phyloP scores from a whole-genome alignment of 2,113 vertebrate species.

The Phocoena phocoena region DNA sequence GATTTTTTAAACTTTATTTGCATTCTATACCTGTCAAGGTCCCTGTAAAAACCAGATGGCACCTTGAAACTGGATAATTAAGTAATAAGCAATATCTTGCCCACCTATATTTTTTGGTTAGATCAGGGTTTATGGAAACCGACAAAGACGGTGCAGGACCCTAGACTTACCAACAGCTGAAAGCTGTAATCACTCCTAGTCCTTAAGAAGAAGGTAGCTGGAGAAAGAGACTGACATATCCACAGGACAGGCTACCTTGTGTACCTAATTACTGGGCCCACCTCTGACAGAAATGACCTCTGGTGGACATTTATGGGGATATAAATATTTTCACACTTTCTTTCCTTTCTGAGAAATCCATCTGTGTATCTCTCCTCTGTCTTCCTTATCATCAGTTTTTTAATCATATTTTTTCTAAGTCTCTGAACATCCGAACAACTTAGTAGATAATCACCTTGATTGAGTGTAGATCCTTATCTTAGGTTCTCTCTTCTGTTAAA shows the following conservation, averaged over 20 bases:
- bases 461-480: not conserved
- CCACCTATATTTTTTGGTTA: not conserved
- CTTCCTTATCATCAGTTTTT: not conserved
- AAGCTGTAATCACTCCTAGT: not conserved
- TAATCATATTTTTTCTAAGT: not conserved
- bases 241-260: not conserved
- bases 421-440: not conserved
- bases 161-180: not conserved
- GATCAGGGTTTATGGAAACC: not conserved
- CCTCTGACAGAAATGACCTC: not conserved
- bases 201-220: not conserved
- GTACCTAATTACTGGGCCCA: not conserved
- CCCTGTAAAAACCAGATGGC: not conserved
- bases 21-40: not conserved
- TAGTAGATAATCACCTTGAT: not conserved
- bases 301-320: not conserved
- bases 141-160: not conserved
- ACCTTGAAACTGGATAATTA: conserved; percentile 1
- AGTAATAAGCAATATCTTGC: not conserved
- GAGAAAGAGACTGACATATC: not conserved
- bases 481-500: not conserved
- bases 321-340: not conserved
- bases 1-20: not conserved
- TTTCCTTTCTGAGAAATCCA: not conserved
- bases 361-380: not conserved